Percentiles rank a stretch among this genome's conserved stretches.
Conservation (phyloP, 2,113 vertebrate genomes). For the Hippocampus comes region DNA sequence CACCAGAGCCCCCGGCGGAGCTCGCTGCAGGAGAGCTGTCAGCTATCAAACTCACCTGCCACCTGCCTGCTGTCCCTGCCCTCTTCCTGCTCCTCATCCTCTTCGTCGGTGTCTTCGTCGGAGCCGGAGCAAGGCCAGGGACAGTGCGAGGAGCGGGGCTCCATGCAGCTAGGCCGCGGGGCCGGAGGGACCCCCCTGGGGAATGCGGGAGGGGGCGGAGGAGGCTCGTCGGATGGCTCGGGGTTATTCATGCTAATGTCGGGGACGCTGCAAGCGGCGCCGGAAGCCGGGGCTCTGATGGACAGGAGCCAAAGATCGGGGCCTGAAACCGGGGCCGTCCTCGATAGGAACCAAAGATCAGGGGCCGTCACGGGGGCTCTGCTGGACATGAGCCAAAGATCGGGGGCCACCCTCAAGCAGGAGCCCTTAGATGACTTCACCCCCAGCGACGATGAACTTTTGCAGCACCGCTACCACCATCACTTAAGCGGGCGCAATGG, state of each 20-base stretch:
- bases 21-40: conserved; percentile 75
- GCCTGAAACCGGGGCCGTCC: conserved; percentile 46
- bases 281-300: conserved; percentile 48
- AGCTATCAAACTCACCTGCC: conserved; percentile 75
- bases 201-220: conserved; percentile 33
- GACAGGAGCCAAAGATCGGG: conserved; percentile 61
- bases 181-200: conserved; percentile 36
- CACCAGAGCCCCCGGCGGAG: conserved; percentile 72
- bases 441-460: conserved; percentile 79
- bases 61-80: conserved; percentile 79
- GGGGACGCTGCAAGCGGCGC: conserved; percentile 36
- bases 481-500: conserved; percentile 64
- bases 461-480: conserved; percentile 80
- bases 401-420: conserved; percentile 81
- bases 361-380: conserved; percentile 36
- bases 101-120: conserved; percentile 67
- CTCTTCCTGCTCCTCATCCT: conserved; percentile 66
- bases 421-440: conserved; percentile 89
- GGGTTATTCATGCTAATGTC: conserved; percentile 65
- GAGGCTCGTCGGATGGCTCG: conserved; percentile 49
- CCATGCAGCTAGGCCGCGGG: conserved; percentile 72
- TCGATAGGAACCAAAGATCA: conserved; percentile 58
- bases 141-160: conserved; percentile 74
- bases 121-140: conserved; percentile 72
- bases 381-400: conserved; percentile 50